These are phyloP conservation scores for Drosophila prosaltans DNA, from an alignment of 1,140 invertebrate genomes.

Conservation along the genomic window DNA sequence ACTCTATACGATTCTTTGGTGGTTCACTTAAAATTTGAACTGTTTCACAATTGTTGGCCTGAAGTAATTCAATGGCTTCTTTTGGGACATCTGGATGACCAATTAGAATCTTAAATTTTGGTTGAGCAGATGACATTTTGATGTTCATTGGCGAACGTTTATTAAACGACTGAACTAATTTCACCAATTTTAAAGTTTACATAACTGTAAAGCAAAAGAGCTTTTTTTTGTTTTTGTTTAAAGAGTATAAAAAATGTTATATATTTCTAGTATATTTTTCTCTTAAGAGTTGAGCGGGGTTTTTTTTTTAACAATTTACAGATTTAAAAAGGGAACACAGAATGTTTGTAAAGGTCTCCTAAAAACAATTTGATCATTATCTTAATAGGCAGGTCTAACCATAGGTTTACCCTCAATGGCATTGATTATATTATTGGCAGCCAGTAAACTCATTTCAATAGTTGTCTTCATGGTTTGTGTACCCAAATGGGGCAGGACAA, in stretches of 20 bases:
- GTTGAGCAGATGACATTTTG: neutral
- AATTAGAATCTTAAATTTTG: constrained; percentile 82
- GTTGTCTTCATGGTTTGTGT: constrained; percentile 92
- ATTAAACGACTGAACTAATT: neutral
- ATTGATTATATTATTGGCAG: constrained; percentile 92
- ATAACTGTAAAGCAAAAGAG: constrained; percentile 14
- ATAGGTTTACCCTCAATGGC: constrained; percentile 88
- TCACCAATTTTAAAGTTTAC: neutral
- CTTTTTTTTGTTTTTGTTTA: constrained; percentile 14
- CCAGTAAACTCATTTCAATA: constrained; percentile 89
- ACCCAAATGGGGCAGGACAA: constrained; percentile 93
- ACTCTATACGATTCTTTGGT: constrained; percentile 23
- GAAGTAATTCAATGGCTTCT: constrained; percentile 64
- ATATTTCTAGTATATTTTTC: neutral
- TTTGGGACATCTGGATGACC: constrained; percentile 82
- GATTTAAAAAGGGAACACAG: no score
- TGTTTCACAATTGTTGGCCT: constrained; percentile 42
- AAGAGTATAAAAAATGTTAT: neutral
- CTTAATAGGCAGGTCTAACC: constrained; percentile 84
- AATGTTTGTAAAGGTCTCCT: no score
- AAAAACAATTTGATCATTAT: neutral
- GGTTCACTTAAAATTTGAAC: constrained; percentile 14
- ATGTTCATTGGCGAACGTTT: neutral
- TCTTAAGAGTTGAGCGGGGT: neutral
- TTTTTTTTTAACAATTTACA: neutral